These are phyloP conservation scores for Tangara arthus DNA, from an alignment of 2,797 vertebrate species.

Conservation along the genomic window DNA sequence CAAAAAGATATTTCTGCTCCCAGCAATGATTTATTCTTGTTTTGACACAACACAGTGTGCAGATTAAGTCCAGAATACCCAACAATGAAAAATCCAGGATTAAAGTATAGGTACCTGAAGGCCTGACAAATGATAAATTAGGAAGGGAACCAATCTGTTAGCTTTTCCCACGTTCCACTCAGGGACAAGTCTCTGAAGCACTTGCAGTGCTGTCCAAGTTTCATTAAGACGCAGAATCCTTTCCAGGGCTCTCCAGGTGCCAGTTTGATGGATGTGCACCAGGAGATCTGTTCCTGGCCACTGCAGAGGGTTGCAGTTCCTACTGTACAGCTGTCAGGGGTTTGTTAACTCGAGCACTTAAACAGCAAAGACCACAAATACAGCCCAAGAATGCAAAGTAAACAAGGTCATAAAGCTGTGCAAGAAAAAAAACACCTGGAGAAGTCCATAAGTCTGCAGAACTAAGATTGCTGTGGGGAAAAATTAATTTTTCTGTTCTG, in stretches of 20 bases:
- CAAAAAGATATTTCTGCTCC: not conserved
- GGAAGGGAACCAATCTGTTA: conserved; percentile 21
- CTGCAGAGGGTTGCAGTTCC: not conserved
- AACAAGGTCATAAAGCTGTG: not conserved
- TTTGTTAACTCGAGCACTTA: not conserved
- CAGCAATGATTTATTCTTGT: not conserved
- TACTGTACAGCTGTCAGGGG: not conserved
- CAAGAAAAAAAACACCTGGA: not conserved
- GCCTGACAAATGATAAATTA: conserved; percentile 47
- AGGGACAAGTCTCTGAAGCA: conserved; percentile 19
- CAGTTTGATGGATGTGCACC: conserved; percentile 47
- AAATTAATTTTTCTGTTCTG: not conserved
- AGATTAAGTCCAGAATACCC: not conserved
- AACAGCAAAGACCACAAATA: not conserved
- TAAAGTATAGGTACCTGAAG: not conserved
- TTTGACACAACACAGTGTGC: not conserved
- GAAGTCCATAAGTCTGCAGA: not conserved
- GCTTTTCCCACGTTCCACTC: not conserved
- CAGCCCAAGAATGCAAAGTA: not conserved
- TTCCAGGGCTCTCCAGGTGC: conserved; percentile 30
- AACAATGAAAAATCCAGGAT: not conserved
- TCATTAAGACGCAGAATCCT: conserved; percentile 24
- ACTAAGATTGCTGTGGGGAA: not conserved
- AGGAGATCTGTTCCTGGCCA: not conserved
- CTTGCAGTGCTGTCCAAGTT: conserved; percentile 12